Evolutionary conservation across 2,113 vertebrate species (phyloP), one percentile per base, ranked within the genome.

Genomic region (Columbina picui): DNA sequence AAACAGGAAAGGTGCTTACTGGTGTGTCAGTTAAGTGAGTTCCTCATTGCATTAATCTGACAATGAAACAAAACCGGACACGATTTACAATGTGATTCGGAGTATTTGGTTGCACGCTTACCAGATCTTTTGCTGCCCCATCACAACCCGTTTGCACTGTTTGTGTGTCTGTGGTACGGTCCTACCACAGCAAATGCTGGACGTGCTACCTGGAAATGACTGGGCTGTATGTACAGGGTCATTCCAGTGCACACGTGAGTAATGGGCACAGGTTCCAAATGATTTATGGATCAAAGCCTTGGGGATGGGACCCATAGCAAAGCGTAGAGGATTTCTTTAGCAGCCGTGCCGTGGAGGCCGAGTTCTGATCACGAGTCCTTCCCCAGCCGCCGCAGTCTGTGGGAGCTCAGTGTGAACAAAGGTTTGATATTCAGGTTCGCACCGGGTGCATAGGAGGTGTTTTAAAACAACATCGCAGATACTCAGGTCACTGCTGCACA

Each of bases 1-100:
- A 67, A 90, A 76, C 43, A 87, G 80, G 9, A 70, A 84, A 88
- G 76, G 57, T 96, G 69, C 56, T 95, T 75, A 82, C 93, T 94
- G 90, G 60, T 55, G 63, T 2, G 1, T 90, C 86, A 84, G 21
- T 64, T 29, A 25, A 88, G 76, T 88, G 73, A 77, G 50, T 81
- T 87, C 90, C 53, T 89, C 16, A 57, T 6, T 94, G 45, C 34
- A 38, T 93, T 86, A 63, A 84, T 49, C 39, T 80, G 70, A 71
- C 64, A 78, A 11, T 36, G 56, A 68, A 89, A 76, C 27, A 77
- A 57, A 85, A 89, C 49, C 2, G 19, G 39, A 16, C 34, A 60
- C 45, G 52, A 49, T 84, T 86, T 64, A 81, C 15, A 60, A 10
- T 8, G 7, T 14, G 12, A n/a, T 63, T 69, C 68, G 45, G 55